These are phyloP conservation scores for Anhinga rufa DNA, from an alignment of 2,113 vertebrate genomes.

Conservation along the genomic window DNA sequence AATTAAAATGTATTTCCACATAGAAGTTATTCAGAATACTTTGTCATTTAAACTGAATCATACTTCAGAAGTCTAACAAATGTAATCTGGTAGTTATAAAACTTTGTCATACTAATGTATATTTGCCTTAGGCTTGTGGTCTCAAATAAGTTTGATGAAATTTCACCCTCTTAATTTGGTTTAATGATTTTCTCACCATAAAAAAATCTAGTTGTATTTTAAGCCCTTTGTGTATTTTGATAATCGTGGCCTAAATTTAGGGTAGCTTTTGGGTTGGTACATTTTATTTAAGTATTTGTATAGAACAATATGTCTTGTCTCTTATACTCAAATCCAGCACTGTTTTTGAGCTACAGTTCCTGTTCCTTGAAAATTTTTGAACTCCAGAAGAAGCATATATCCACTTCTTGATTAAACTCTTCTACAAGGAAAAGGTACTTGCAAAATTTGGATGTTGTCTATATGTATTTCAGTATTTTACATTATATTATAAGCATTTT, in stretches of 20 bases:
- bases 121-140: background rate
- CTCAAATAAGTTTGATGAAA: background rate
- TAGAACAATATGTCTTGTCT: background rate
- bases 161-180: background rate
- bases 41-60: background rate
- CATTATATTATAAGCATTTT: background rate
- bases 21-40: background rate
- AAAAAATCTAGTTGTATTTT: background rate
- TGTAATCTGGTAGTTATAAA: background rate
- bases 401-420: background rate
- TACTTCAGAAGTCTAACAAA: background rate
- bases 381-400: background rate
- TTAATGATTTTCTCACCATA: background rate
- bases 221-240: background rate
- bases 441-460: background rate
- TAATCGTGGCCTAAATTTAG: background rate
- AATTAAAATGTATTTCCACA: background rate
- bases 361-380: background rate
- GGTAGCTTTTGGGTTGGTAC: rapidly evolving
- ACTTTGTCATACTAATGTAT: background rate
- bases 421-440: background rate
- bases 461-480: background rate
- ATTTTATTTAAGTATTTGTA: background rate
- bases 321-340: background rate
- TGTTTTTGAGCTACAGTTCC: background rate